These are phyloP conservation scores for Papilio protenor DNA, from an alignment of 2,888 invertebrate genomes.

Conservation along the genomic window DNA sequence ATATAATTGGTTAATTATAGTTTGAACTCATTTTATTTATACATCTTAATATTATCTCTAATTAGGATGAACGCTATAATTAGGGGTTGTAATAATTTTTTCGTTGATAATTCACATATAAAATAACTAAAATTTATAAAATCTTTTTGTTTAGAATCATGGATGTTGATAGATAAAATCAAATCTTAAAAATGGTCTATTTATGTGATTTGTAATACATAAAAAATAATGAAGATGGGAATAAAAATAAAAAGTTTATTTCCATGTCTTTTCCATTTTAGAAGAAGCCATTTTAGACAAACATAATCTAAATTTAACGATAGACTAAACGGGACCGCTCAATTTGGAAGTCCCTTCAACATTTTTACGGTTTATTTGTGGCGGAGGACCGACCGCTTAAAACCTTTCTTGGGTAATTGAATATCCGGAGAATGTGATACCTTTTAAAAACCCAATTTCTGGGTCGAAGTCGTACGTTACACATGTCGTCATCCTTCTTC, in stretches of 20 bases:
- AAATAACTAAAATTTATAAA: too few relatives aligned
- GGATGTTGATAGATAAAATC: too few relatives aligned
- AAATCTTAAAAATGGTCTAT: too few relatives aligned
- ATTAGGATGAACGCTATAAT: conserved; percentile 17
- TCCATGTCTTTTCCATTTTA: not conserved
- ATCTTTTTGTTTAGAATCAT: too few relatives aligned
- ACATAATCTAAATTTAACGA: conserved; percentile 19
- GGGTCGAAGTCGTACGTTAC: conserved; percentile 19
- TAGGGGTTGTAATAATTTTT: not conserved
- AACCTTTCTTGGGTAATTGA: conserved; percentile 30
- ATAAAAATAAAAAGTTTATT: not conserved
- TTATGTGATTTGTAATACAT: too few relatives aligned
- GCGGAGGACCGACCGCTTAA: conserved; percentile 19
- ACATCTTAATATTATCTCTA: conserved; percentile 13
- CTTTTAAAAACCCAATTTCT: conserved; percentile 42
- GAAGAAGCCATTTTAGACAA: not conserved
- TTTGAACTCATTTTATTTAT: conserved; percentile 9
- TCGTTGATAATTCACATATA: not conserved
- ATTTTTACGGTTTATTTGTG: conserved; percentile 32
- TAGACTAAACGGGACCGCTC: conserved; percentile 25
- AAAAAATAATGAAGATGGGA: too few relatives aligned
- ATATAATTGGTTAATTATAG: conserved; percentile 16
- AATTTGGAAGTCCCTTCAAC: conserved; percentile 19
- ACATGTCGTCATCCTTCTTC: not conserved
- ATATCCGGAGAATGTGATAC: conserved; percentile 18